These are phyloP conservation scores for Pogona vitticeps DNA, from an alignment of 2,113 vertebrate genomes.

Conservation along the genomic window DNA sequence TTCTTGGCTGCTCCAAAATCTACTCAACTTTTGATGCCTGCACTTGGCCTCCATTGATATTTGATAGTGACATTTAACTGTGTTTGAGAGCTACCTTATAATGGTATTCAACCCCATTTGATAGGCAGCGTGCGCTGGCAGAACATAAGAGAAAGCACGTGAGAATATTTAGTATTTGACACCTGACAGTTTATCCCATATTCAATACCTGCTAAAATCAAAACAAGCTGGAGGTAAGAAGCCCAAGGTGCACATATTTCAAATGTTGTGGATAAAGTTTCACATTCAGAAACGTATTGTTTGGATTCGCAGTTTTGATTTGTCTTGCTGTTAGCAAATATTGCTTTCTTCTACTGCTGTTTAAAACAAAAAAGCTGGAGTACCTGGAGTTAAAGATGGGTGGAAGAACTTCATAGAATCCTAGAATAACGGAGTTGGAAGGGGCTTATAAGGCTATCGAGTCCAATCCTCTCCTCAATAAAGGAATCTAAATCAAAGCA, in stretches of 20 bases:
- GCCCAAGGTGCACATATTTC: background rate
- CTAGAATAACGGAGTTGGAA: too few relatives aligned
- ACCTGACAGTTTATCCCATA: background rate
- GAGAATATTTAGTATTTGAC: background rate
- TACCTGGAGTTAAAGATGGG: too few relatives aligned
- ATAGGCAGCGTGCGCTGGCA: background rate
- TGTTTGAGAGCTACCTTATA: background rate
- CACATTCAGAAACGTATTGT: background rate
- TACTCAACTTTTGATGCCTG: background rate
- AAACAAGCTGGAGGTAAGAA: background rate
- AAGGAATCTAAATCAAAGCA: too few relatives aligned
- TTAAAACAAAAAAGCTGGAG: too few relatives aligned
- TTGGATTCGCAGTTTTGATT: background rate
- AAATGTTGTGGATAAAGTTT: background rate
- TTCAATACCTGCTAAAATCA: background rate
- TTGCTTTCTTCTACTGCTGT: too few relatives aligned
- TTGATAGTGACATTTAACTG: background rate
- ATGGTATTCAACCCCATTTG: background rate
- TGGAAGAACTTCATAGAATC: too few relatives aligned
- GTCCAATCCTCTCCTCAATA: too few relatives aligned
- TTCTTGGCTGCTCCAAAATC: background rate
- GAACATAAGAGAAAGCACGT: background rate
- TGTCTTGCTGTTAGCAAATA: background rate
- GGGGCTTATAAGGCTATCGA: too few relatives aligned
- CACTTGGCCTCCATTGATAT: background rate